These are phyloP conservation scores for Columba livia DNA, from an alignment of 2,113 vertebrate genomes.

Conservation along the genomic window DNA sequence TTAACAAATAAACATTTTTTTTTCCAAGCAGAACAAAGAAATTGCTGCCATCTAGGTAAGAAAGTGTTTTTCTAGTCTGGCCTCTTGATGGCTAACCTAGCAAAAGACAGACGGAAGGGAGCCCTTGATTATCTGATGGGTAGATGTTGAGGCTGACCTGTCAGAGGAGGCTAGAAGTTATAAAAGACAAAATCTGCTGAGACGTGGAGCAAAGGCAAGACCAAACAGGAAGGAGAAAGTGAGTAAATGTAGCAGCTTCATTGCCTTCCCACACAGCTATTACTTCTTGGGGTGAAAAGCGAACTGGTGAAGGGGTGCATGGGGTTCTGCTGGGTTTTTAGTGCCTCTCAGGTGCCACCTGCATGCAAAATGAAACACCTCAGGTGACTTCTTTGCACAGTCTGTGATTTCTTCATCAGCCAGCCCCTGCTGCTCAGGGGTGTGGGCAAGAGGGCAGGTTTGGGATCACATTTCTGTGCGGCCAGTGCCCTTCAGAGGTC, in stretches of 20 bases:
- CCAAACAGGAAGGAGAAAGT: neutral
- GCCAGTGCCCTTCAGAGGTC: accelerated
- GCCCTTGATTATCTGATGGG: neutral
- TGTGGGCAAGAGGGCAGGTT: neutral
- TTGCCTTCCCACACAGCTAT: neutral
- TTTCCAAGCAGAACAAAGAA: neutral
- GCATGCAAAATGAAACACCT: neutral
- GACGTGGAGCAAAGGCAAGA: accelerated
- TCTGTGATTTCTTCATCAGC: neutral
- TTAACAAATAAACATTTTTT: neutral
- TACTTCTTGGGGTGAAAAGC: neutral
- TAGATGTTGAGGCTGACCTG: neutral
- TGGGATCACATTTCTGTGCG: accelerated
- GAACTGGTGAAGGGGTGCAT: neutral
- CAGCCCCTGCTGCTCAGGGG: accelerated
- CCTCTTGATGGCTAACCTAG: neutral
- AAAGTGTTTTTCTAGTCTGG: neutral
- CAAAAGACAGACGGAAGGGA: neutral
- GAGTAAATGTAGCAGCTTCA: neutral
- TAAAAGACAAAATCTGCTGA: neutral
- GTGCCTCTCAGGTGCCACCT: neutral
- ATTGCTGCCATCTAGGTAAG: neutral
- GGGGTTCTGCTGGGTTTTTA: neutral
- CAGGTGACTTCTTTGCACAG: accelerated
- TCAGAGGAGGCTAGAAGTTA: neutral